A percentile compares a stretch with the other conserved stretches of the same genome.
phyloP scores from a whole-genome alignment of 2,113 vertebrate genomes.

The Phycodurus eques region DNA sequence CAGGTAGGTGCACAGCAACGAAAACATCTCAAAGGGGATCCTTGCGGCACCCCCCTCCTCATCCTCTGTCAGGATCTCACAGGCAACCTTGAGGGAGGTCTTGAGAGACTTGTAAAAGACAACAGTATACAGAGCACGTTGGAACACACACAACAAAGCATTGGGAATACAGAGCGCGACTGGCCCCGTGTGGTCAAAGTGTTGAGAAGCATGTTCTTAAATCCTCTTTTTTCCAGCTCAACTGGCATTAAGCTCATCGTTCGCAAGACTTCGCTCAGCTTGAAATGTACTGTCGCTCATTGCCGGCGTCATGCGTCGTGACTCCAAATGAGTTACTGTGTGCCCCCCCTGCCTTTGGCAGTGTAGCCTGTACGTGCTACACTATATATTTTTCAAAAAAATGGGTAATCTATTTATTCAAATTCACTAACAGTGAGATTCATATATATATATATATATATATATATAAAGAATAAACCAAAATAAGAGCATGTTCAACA shows the following conservation, averaged over 20 bases:
- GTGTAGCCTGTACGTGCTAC: too few relatives aligned
- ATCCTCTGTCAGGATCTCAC: conserved; percentile 83
- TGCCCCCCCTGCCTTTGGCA: neutral
- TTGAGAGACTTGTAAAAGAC: conserved; percentile 70
- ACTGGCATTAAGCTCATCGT: conserved; percentile 23
- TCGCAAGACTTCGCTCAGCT: conserved; percentile 11
- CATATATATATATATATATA: too few relatives aligned
- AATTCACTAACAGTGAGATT: too few relatives aligned
- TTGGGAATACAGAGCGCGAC: conserved; percentile 28
- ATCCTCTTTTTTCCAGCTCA: neutral
- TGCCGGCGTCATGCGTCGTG: neutral
- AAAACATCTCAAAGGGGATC: conserved; percentile 77
- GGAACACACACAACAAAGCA: neutral
- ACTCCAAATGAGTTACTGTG: neutral
- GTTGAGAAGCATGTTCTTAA: neutral
- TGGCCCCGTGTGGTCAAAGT: conserved; percentile 58
- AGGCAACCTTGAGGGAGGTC: conserved; percentile 80
- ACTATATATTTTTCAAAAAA: too few relatives aligned
- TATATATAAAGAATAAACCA: too few relatives aligned
- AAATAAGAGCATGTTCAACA: too few relatives aligned
- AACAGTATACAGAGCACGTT: neutral
- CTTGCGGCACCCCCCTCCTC: conserved; percentile 77
- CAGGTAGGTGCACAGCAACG: conserved; percentile 81
- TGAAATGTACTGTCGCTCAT: conserved; percentile 1
- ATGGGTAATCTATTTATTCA: too few relatives aligned